Percentiles rank a stretch among this genome's conserved stretches.
Evolutionary conservation across 2,797 vertebrate genomes (phyloP).

Genomic region (Mastacembelus armatus): DNA sequence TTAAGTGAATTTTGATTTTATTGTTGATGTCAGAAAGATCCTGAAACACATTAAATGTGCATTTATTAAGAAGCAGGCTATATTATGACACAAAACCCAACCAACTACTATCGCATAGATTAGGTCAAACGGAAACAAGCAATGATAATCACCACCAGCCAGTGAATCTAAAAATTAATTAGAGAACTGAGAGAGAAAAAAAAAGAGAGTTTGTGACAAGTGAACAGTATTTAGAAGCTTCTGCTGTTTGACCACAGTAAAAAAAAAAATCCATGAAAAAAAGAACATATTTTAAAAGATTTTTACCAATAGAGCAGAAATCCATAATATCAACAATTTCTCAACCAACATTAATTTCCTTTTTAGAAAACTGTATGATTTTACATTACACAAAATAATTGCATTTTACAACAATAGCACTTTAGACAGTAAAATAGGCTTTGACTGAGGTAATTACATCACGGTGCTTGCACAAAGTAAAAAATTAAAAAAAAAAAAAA

Average conservation of each 20-base stretch:
- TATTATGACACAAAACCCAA: conserved; percentile 53
- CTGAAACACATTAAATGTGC: conserved; percentile 56
- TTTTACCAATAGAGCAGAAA: conserved; percentile 53
- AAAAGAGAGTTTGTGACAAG: conserved; percentile 2
- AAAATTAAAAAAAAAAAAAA: conserved; percentile 78
- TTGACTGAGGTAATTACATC: conserved; percentile 87
- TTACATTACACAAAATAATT: conserved; percentile 86
- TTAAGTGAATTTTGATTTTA: conserved; percentile 49
- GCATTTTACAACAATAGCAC: conserved; percentile 85
- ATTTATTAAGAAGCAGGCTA: conserved; percentile 50
- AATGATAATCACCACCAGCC: conserved; percentile 18
- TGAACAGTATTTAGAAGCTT: conserved; percentile 13
- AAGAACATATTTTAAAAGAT: conserved; percentile 53
- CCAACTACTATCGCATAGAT: conserved; percentile 53
- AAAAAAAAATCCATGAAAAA: conserved; percentile 69
- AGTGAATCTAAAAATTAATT: conserved; percentile 19
- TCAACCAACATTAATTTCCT: conserved; percentile 69
- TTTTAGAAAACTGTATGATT: conserved; percentile 83
- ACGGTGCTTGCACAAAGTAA: conserved; percentile 82
- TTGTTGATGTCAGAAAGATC: conserved; percentile 46
- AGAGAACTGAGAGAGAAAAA: conserved; percentile 17
- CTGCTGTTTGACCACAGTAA: conserved; percentile 26
- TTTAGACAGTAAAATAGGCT: conserved; percentile 86
- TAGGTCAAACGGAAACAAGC: conserved; percentile 51
- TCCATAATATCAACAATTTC: conserved; percentile 71